phyloP scores from a whole-genome alignment of 2,888 invertebrate genomes.

The Dysmachus trigonus region DNA sequence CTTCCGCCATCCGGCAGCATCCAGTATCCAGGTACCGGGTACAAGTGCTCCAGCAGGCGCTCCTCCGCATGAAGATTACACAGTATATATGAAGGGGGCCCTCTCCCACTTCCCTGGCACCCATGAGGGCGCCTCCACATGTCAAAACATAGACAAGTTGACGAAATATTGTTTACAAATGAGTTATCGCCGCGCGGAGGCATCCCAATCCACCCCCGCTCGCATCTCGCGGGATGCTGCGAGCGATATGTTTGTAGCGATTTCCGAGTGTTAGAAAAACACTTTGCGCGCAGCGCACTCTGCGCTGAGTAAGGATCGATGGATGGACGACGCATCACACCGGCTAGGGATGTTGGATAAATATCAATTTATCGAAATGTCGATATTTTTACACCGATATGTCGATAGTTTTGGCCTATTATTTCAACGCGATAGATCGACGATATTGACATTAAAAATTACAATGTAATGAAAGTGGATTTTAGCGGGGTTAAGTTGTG shows the following conservation, averaged over 20 bases:
- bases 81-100: slow-evolving; percentile 35
- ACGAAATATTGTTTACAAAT: slow-evolving; percentile 50
- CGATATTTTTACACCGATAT: no score
- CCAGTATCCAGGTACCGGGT: slow-evolving; percentile 39
- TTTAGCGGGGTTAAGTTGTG: no score
- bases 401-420: no score
- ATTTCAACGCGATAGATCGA: no score
- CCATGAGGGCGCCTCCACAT: slow-evolving; percentile 49
- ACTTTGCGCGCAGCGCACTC: slow-evolving; percentile 39
- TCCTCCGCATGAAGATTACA: slow-evolving; percentile 41
- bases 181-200: slow-evolving; percentile 10
- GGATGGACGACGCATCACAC: neutral
- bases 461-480: no score
- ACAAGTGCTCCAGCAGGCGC: slow-evolving; percentile 29
- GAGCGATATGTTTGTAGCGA: slow-evolving; percentile 32
- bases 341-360: no score
- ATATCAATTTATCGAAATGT: no score
- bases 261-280: slow-evolving; percentile 40
- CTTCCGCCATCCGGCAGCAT: slow-evolving; percentile 40
- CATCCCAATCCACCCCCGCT: slow-evolving; percentile 3
- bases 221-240: neutral
- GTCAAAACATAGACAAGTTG: slow-evolving; percentile 50
- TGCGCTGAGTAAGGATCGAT: slow-evolving; percentile 23
- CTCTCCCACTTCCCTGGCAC: slow-evolving; percentile 40
- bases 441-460: no score